phyloP scores from a whole-genome alignment of 2,797 vertebrate genomes.

The Myotis pilosus region DNA sequence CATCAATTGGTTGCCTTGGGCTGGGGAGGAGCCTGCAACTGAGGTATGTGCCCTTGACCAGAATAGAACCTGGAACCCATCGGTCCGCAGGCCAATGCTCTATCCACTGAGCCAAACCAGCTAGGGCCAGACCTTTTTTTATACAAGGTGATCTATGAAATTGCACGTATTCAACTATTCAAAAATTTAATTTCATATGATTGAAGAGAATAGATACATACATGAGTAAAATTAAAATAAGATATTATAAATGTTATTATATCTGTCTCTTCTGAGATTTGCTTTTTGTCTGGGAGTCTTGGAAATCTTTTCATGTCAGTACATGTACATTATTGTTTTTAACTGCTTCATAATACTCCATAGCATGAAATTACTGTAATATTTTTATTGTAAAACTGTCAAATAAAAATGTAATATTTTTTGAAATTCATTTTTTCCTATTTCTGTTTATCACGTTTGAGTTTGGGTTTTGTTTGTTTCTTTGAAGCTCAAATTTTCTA shows the following conservation, averaged over 20 bases:
- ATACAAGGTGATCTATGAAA: background rate
- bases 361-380: background rate
- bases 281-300: background rate
- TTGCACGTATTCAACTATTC: background rate
- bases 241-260: background rate
- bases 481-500: slow-evolving; percentile 31
- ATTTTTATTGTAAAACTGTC: background rate
- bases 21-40: too few relatives aligned
- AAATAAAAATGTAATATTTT: slow-evolving; percentile 39
- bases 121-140: too few relatives aligned
- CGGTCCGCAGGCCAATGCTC: too few relatives aligned
- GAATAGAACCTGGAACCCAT: too few relatives aligned
- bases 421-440: background rate
- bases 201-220: slow-evolving; percentile 12
- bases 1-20: too few relatives aligned
- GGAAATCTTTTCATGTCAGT: background rate
- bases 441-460: background rate
- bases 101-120: too few relatives aligned
- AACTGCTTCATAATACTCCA: background rate
- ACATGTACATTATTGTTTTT: background rate
- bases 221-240: background rate
- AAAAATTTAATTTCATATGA: background rate
- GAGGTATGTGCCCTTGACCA: too few relatives aligned
- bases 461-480: background rate
- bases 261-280: background rate